These are phyloP conservation scores for Saxidomus purpurata DNA, from an alignment of 1,140 invertebrate species.

Conservation along the genomic window DNA sequence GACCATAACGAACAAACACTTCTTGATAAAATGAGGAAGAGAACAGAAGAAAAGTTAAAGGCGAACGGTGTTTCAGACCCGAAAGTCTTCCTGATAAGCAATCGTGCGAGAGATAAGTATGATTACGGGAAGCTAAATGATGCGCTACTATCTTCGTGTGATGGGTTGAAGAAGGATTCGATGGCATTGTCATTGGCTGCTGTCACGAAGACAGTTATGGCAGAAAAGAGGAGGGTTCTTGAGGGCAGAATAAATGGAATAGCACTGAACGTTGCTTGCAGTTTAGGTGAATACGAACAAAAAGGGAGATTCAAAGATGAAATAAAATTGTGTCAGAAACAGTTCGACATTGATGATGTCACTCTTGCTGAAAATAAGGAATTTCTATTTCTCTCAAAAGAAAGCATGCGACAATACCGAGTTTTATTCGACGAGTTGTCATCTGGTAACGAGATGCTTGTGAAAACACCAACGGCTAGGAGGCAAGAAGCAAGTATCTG, in stretches of 20 bases:
- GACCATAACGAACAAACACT: neutral
- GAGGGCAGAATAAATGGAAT: neutral
- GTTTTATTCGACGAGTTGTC: neutral
- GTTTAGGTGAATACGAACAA: neutral
- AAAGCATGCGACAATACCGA: neutral
- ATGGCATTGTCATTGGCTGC: neutral
- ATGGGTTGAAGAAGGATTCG: neutral
- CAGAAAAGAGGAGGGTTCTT: neutral
- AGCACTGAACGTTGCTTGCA: neutral
- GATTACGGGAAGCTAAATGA: neutral
- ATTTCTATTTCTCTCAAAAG: neutral
- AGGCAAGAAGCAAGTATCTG: neutral
- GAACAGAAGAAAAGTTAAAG: neutral
- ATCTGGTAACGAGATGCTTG: neutral
- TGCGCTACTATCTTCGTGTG: neutral
- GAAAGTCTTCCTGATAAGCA: neutral
- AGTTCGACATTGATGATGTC: neutral
- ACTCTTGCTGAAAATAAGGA: constrained; percentile 1
- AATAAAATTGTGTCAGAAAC: neutral
- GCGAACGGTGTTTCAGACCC: neutral
- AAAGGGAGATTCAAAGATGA: neutral
- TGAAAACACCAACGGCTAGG: neutral
- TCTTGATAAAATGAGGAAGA: neutral
- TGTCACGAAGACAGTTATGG: neutral
- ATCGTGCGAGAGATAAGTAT: neutral